Evolutionary conservation across 2,797 vertebrate genomes (phyloP).

Genomic region (Microctenopoma lineatum): DNA sequence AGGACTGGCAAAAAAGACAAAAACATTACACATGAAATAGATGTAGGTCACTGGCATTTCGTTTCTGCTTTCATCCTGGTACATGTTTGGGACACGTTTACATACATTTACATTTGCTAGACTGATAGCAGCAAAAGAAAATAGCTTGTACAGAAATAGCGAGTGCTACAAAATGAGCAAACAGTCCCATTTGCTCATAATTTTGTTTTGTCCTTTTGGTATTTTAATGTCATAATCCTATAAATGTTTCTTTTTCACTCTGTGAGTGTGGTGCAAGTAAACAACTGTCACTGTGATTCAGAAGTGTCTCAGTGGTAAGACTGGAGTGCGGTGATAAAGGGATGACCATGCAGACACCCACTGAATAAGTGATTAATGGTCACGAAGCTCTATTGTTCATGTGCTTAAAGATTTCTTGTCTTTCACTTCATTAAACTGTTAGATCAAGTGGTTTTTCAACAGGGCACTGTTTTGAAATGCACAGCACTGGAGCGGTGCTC

Average conservation of each 20-base stretch:
- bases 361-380: conserved; percentile 77
- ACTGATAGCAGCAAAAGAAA: not conserved
- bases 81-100: not conserved
- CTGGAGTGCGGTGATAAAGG: conserved; percentile 56
- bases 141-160: not conserved
- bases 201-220: too few species aligned
- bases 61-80: conserved; percentile 1
- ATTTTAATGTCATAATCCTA: not conserved
- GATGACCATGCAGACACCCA: conserved; percentile 44
- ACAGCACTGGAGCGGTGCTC: conserved; percentile 9
- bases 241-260: not conserved
- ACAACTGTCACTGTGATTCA: conserved; percentile 19
- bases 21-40: too few species aligned
- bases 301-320: conserved; percentile 29
- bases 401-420: conserved; percentile 78
- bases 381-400: conserved; percentile 66
- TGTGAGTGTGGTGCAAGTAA: conserved; percentile 28
- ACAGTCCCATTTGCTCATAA: not conserved
- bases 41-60: not conserved
- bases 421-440: conserved; percentile 78
- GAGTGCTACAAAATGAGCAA: not conserved
- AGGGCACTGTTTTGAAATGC: conserved; percentile 47
- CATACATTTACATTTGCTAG: too few species aligned
- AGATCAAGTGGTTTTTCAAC: conserved; percentile 65
- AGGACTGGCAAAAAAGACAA: too few species aligned